These are phyloP conservation scores for Gerris buenoi DNA, from an alignment of 1,140 invertebrate genomes.

Conservation along the genomic window DNA sequence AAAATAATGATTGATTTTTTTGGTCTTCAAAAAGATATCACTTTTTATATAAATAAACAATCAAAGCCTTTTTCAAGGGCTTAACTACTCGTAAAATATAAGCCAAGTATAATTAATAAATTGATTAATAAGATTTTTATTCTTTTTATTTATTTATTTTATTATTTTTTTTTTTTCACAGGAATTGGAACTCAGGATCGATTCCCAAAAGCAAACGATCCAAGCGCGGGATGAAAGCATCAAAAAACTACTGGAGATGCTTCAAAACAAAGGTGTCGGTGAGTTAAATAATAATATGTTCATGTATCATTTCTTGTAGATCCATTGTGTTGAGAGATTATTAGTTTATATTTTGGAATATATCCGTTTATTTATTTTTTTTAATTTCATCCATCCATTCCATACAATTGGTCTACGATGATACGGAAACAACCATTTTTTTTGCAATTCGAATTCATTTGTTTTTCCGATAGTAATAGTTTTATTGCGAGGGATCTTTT, in stretches of 20 bases:
- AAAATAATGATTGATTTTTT: too few species aligned
- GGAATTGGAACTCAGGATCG: conserved; percentile 89
- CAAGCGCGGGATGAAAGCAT: conserved; percentile 92
- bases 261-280: conserved; percentile 93
- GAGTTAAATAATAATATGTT: conserved; percentile 32
- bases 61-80: too few species aligned
- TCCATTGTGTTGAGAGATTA: background rate
- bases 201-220: conserved; percentile 94
- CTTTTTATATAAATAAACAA: too few species aligned
- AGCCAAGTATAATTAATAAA: too few species aligned
- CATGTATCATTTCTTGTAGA: conserved; percentile 3
- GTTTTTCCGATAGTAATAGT: too few species aligned
- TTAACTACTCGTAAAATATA: too few species aligned
- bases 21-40: too few species aligned
- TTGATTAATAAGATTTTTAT: too few species aligned
- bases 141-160: too few species aligned
- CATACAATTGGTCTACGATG: background rate
- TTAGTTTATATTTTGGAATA: conserved; percentile 4
- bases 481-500: too few species aligned
- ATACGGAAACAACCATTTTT: too few species aligned
- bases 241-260: conserved; percentile 95
- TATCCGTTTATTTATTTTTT: conserved; percentile 5
- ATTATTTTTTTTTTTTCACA: conserved; percentile 31
- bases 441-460: too few species aligned
- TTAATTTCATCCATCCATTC: background rate